phyloP scores from a whole-genome alignment of 2,888 invertebrate species.

The Metalampra italica region DNA sequence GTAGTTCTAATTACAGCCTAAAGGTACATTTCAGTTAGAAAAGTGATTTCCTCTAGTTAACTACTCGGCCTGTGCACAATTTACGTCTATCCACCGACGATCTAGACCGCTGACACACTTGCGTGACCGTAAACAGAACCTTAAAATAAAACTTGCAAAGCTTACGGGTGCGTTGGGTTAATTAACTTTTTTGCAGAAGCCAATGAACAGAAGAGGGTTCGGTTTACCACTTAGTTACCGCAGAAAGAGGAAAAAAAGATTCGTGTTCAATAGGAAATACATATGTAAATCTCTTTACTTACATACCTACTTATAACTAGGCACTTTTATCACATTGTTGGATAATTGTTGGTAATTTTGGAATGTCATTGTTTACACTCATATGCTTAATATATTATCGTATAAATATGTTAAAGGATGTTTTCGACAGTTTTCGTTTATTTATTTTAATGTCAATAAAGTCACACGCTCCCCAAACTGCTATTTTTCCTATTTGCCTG shows the following conservation, averaged over 20 bases:
- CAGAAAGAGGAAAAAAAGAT: neutral
- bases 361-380: too few species aligned
- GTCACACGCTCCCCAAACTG: too few species aligned
- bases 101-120: slow-evolving; percentile 35
- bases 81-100: slow-evolving; percentile 39
- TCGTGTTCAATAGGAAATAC: too few species aligned
- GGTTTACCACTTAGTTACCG: neutral
- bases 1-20: slow-evolving; percentile 8
- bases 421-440: too few species aligned
- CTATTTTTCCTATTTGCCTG: too few species aligned
- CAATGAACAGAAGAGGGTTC: slow-evolving; percentile 1
- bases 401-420: too few species aligned
- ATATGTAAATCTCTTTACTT: too few species aligned
- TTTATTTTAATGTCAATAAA: too few species aligned
- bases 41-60: slow-evolving; percentile 59
- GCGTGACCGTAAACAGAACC: slow-evolving; percentile 37
- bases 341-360: too few species aligned
- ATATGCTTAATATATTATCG: too few species aligned
- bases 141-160: slow-evolving; percentile 5
- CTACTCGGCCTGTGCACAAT: slow-evolving; percentile 37
- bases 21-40: slow-evolving; percentile 37
- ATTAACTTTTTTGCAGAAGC: slow-evolving; percentile 19
- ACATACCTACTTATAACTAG: too few species aligned
- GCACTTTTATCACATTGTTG: too few species aligned
- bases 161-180: slow-evolving; percentile 7